Evolutionary conservation across 2,888 invertebrate species (phyloP), one percentile per base, ranked within the genome.

Genomic region (Melanargia galathea): DNA sequence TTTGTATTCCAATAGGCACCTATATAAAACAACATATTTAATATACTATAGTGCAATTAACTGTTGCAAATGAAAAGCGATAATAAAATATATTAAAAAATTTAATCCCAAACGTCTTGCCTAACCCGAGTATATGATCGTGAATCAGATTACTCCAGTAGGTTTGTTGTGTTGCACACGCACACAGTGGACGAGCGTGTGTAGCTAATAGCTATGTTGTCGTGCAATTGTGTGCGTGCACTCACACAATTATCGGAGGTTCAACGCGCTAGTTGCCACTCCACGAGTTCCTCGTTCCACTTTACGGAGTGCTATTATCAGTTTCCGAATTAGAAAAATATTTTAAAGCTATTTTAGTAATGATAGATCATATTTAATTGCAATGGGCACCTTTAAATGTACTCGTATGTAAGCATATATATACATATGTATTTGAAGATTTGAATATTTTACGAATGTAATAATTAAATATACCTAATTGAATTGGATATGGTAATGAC

Each of bases 251-350:
- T 73, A 64, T 73, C 70, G 77, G 85, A 84, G 87, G 91, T 90
- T 90, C 91, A 90, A 90, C 83, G 91, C 82, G 88, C 91, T 84
- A 88, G 82, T 84, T 84, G 81, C 86, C 84, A 75, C 87, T 89
- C 86, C 84, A 86, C 86, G 87, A 90, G 90, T 91, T 91, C 91
- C 90, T 91, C 90, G 90, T 91, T 91, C 90, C 84, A 91, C 90
- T 90, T 90, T 87, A 89, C 86, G 88, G 87, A 84, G 85, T 87
- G 84, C 87, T 90, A 89, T 88, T 90, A 89, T 88, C 84, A 86
- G 84, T 85, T 86, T 87, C 86, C 84, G 82, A 71, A 68, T 61
- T 62, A 60, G 67, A 64, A 65, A 62, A 63, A 66, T 62, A 52
- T 40, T 48, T 35, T n/a, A 35, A 48, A 54, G 11, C 26, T 55